Conservation (phyloP, 2,797 vertebrate genomes). For the Morelia viridis region DNA sequence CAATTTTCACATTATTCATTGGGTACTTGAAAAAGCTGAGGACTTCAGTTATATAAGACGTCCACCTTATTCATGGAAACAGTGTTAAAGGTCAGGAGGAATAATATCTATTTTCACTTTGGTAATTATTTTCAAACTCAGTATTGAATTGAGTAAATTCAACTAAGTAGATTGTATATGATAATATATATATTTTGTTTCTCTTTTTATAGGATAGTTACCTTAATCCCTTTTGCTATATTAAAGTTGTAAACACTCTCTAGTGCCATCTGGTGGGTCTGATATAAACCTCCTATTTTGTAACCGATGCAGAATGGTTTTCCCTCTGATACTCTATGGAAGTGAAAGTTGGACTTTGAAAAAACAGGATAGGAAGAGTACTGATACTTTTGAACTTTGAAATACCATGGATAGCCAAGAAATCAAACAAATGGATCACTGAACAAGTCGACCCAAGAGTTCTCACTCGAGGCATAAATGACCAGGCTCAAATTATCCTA, state of each 20-base stretch:
- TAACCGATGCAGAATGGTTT: not conserved
- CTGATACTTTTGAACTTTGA: not conserved
- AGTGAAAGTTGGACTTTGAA: not conserved
- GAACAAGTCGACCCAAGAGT: too few species aligned
- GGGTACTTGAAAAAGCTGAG: not conserved
- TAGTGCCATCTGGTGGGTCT: slow-evolving; percentile 24
- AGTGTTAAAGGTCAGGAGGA: not conserved
- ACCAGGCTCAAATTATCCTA: too few species aligned
- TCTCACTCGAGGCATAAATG: too few species aligned
- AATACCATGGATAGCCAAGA: too few species aligned
- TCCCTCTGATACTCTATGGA: not conserved
- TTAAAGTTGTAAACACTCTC: not conserved
- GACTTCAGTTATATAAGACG: not conserved
- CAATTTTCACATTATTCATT: not conserved
- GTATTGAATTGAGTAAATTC: not conserved
- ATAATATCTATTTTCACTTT: not conserved
- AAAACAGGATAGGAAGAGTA: not conserved
- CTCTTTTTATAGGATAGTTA: not conserved
- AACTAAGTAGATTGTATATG: not conserved
- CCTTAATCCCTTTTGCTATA: not conserved
- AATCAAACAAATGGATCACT: too few species aligned
- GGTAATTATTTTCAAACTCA: not conserved
- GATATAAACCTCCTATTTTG: not conserved
- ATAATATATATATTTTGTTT: not conserved
- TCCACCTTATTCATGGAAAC: not conserved